A percentile compares a stretch with the other conserved stretches of the same genome.
Conservation (phyloP, 1,140 invertebrate species). For the Orussus abietinus region DNA sequence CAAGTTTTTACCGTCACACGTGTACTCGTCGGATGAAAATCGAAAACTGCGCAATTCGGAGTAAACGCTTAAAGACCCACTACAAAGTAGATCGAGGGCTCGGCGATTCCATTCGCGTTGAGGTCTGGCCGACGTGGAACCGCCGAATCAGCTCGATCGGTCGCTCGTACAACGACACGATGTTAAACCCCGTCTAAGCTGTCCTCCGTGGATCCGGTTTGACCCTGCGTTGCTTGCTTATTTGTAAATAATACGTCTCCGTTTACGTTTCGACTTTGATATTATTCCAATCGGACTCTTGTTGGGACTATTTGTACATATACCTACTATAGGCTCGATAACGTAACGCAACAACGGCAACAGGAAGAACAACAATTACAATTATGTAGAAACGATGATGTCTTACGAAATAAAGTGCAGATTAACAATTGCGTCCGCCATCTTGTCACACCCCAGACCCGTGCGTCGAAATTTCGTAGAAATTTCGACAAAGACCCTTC, state of each 20-base stretch:
- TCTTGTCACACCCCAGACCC: not conserved
- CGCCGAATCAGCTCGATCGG: too few relatives aligned
- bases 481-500: constrained; percentile 8
- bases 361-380: constrained; percentile 37
- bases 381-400: constrained; percentile 47
- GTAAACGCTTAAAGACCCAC: too few relatives aligned
- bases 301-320: constrained; percentile 41
- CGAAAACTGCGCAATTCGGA: too few relatives aligned
- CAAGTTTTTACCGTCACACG: too few relatives aligned
- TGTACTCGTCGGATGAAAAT: too few relatives aligned
- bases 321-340: constrained; percentile 33
- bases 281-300: constrained; percentile 28
- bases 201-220: too few relatives aligned
- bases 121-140: too few relatives aligned
- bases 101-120: too few relatives aligned
- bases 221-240: too few relatives aligned
- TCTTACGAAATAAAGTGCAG: constrained; percentile 44
- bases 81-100: too few relatives aligned
- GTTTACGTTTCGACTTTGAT: constrained; percentile 19
- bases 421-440: not conserved
- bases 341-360: constrained; percentile 21
- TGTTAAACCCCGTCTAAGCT: too few relatives aligned
- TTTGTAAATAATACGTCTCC: constrained; percentile 11
- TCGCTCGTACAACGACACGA: too few relatives aligned
- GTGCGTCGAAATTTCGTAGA: constrained; percentile 9